Evolutionary conservation across 1,140 invertebrate genomes (phyloP).

Genomic region (Ephestia elutella): DNA sequence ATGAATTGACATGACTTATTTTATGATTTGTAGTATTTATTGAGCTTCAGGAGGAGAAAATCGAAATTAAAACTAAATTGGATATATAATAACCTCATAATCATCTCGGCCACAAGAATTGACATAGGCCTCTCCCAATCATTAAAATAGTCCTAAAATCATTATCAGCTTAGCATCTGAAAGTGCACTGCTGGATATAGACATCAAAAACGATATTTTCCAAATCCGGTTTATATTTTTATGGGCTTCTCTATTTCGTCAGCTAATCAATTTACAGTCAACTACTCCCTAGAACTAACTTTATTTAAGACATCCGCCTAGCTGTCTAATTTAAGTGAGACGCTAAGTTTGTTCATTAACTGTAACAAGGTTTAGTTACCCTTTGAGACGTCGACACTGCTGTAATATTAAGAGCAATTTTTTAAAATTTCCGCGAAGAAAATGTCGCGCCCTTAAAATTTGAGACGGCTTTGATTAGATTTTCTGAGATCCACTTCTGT

Average conservation of each 20-base stretch:
- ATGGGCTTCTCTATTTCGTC: background rate
- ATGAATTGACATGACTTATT: no score
- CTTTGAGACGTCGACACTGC: slow-evolving; percentile 39
- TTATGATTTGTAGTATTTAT: no score
- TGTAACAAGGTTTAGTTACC: slow-evolving; percentile 57
- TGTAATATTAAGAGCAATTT: slow-evolving; percentile 46
- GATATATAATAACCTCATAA: no score
- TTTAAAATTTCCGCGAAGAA: slow-evolving; percentile 7
- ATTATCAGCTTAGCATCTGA: no score
- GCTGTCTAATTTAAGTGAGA: slow-evolving; percentile 51
- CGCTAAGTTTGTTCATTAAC: slow-evolving; percentile 61
- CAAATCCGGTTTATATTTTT: no score
- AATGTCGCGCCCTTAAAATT: background rate
- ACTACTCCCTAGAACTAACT: background rate
- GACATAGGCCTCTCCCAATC: no score
- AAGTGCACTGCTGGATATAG: no score
- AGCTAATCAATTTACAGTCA: background rate
- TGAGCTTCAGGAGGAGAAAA: no score
- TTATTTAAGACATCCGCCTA: slow-evolving; percentile 8
- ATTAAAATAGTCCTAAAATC: no score
- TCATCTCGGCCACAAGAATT: no score
- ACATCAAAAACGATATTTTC: no score
- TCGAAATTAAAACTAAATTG: no score
- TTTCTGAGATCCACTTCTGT: background rate
- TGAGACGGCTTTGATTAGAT: background rate